Conservation (phyloP, 2,888 invertebrate species). For the Caenorhabditis becei region DNA sequence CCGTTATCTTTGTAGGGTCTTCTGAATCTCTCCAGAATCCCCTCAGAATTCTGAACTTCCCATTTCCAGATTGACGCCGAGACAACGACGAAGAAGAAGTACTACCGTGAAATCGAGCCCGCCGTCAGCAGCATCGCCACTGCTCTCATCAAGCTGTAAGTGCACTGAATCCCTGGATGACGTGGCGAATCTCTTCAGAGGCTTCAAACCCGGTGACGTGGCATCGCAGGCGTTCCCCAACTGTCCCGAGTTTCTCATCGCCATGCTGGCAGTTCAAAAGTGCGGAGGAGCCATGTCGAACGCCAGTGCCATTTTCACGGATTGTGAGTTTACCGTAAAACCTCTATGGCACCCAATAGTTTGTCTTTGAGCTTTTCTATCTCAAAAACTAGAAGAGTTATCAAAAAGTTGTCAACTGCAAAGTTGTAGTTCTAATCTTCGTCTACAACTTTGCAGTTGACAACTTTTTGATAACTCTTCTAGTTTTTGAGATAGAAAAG, state of each 20-base stretch:
- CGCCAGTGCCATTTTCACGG: constrained; percentile 76
- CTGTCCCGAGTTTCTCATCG: constrained; percentile 66
- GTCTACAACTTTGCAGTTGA: too few relatives aligned
- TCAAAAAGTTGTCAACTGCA: too few relatives aligned
- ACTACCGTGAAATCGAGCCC: constrained; percentile 54
- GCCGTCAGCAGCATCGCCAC: constrained; percentile 54
- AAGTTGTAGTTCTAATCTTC: too few relatives aligned
- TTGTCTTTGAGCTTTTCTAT: too few relatives aligned
- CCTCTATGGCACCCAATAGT: too few relatives aligned
- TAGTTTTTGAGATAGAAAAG: too few relatives aligned
- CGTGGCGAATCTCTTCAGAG: constrained; percentile 41
- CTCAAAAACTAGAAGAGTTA: too few relatives aligned
- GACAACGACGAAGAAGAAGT: constrained; percentile 55
- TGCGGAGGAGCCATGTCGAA: constrained; percentile 75
- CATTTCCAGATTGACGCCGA: constrained; percentile 58
- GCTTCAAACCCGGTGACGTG: constrained; percentile 61
- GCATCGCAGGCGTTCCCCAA: constrained; percentile 65
- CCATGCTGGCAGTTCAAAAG: constrained; percentile 66
- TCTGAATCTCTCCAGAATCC: too few relatives aligned
- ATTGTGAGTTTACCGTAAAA: constrained; percentile 74
- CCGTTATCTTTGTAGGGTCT: constrained; percentile 58
- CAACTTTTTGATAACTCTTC: too few relatives aligned
- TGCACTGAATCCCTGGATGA: not conserved
- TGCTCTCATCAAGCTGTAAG: constrained; percentile 47
- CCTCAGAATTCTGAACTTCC: too few relatives aligned